phyloP scores from a whole-genome alignment of 35 echinoderm and acorn worm species.

The Heliocidaris erythrogramma region DNA sequence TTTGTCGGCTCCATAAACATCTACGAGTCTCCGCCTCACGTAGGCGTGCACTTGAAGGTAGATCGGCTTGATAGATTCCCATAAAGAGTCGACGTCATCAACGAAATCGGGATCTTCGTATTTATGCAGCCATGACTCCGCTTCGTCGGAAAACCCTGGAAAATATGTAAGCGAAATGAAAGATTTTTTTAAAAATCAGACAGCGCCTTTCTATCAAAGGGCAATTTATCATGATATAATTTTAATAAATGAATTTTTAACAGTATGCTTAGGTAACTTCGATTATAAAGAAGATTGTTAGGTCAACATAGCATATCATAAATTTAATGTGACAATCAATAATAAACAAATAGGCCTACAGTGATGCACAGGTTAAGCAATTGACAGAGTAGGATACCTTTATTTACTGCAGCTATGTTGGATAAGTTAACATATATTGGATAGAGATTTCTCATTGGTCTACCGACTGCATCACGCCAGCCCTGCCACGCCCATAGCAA shows the following conservation, averaged over 20 bases:
- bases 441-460: constrained; percentile 52
- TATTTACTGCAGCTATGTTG: constrained; percentile 53
- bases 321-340: no score
- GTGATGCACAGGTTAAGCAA: no score
- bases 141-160: constrained; percentile 61
- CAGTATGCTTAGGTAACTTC: background rate
- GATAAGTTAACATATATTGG: constrained; percentile 41
- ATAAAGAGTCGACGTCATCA: constrained; percentile 63
- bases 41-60: constrained; percentile 88
- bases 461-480: constrained; percentile 87
- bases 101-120: constrained; percentile 86
- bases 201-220: background rate
- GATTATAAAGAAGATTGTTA: no score
- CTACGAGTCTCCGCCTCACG: constrained; percentile 73
- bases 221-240: background rate
- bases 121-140: constrained; percentile 54
- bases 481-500: constrained; percentile 76
- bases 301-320: no score
- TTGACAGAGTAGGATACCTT: constrained; percentile 35
- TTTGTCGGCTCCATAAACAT: constrained; percentile 66
- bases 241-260: background rate
- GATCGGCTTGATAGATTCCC: constrained; percentile 59
- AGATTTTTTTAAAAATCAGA: background rate
- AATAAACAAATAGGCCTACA: no score
- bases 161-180: constrained; percentile 5